A percentile compares a stretch with the other conserved stretches of the same genome.
phyloP scores from a whole-genome alignment of 2,797 vertebrate species.

The Chelon auratus region DNA sequence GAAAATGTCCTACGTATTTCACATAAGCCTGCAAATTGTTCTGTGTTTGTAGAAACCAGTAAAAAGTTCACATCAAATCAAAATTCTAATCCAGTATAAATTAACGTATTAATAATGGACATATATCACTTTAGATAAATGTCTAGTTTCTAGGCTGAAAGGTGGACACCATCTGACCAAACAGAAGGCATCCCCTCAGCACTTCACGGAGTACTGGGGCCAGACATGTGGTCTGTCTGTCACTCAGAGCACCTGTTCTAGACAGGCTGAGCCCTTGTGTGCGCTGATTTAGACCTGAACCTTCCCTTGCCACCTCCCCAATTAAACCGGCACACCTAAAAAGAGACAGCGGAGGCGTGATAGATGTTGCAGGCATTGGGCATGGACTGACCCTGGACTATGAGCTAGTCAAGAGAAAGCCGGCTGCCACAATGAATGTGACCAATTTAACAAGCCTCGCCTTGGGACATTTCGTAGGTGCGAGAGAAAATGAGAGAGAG shows the following conservation, averaged over 20 bases:
- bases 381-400: constrained; percentile 18
- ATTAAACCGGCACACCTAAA: constrained; percentile 53
- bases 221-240: constrained; percentile 31
- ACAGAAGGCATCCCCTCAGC: constrained; percentile 62
- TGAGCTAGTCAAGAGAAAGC: constrained; percentile 22
- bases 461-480: constrained; percentile 15
- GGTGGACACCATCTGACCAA: constrained; percentile 40
- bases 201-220: constrained; percentile 35
- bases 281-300: constrained; percentile 27
- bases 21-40: not conserved
- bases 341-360: constrained; percentile 30
- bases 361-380: constrained; percentile 29
- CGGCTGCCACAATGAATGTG: not conserved
- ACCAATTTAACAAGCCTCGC: constrained; percentile 39
- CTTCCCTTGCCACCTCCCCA: constrained; percentile 5
- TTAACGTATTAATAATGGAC: constrained; percentile 1
- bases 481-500: constrained; percentile 18
- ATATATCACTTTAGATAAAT: constrained; percentile 11
- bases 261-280: constrained; percentile 44
- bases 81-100: not conserved
- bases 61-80: not conserved
- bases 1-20: no score
- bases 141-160: constrained; percentile 26
- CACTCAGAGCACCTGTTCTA: constrained; percentile 40
- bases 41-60: not conserved